Evolutionary conservation across 2,113 vertebrate genomes (phyloP).

Genomic region (Ia io): DNA sequence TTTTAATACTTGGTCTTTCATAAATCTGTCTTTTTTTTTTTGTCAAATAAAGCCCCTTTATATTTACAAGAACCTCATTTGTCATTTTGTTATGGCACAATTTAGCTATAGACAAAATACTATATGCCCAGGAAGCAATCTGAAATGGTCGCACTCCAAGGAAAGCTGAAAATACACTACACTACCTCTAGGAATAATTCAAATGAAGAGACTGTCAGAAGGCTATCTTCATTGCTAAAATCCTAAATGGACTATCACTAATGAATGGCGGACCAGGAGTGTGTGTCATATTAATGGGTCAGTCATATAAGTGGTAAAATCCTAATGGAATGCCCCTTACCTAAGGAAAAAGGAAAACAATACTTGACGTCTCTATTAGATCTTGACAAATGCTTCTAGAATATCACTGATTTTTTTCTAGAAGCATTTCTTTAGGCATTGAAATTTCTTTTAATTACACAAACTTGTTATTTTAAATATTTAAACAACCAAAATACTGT

Average conservation of each 20-base stretch:
- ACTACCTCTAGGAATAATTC: not conserved
- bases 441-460: not conserved
- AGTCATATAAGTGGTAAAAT: not conserved
- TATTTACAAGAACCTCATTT: not conserved
- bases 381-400: not conserved
- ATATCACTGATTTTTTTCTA: not conserved
- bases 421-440: not conserved
- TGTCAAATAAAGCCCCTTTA: not conserved
- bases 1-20: not conserved
- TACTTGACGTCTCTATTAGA: not conserved
- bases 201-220: not conserved
- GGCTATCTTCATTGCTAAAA: not conserved
- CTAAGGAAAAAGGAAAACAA: not conserved
- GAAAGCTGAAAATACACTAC: not conserved
- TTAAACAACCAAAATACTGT: not conserved
- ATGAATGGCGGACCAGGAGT: not conserved
- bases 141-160: not conserved
- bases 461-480: slow-evolving; percentile 23
- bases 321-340: not conserved
- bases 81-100: not conserved
- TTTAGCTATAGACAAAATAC: not conserved
- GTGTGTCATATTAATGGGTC: not conserved
- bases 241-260: not conserved
- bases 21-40: not conserved
- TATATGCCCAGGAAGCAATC: not conserved